These are phyloP conservation scores for Chlorodrepanis virens DNA, from an alignment of 2,113 vertebrate species.

Conservation along the genomic window DNA sequence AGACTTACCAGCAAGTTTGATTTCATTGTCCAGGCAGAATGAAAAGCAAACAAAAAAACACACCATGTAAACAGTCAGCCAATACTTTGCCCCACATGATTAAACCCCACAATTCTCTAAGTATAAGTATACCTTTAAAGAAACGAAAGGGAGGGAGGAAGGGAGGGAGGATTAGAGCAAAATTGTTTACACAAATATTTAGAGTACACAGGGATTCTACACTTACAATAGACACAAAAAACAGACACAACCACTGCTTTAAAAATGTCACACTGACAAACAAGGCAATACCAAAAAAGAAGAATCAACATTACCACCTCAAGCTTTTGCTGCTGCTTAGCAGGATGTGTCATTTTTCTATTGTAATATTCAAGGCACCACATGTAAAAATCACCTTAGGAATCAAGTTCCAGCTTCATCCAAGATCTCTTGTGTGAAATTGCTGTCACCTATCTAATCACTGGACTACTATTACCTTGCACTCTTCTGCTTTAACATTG, in stretches of 20 bases:
- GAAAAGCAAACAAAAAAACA: background rate
- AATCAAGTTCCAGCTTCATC: background rate
- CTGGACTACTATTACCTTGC: background rate
- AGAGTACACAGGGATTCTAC: background rate
- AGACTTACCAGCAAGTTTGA: background rate
- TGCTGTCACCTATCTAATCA: background rate
- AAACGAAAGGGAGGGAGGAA: background rate
- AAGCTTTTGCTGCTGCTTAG: background rate
- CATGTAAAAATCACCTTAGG: background rate
- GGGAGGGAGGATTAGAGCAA: background rate
- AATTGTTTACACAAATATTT: background rate
- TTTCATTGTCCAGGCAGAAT: constrained; percentile 6
- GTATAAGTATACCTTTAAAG: background rate
- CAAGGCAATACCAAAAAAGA: background rate
- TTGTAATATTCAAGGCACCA: background rate
- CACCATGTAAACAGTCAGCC: background rate
- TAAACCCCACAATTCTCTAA: background rate
- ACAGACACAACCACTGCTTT: background rate
- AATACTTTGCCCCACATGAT: background rate
- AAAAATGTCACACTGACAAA: background rate
- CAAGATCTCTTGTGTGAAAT: background rate
- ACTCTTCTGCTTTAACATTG: background rate
- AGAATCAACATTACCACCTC: background rate
- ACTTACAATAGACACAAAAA: background rate
- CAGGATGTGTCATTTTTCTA: background rate